Conservation (phyloP, 2,113 vertebrate species). For the Zosterops lateralis region DNA sequence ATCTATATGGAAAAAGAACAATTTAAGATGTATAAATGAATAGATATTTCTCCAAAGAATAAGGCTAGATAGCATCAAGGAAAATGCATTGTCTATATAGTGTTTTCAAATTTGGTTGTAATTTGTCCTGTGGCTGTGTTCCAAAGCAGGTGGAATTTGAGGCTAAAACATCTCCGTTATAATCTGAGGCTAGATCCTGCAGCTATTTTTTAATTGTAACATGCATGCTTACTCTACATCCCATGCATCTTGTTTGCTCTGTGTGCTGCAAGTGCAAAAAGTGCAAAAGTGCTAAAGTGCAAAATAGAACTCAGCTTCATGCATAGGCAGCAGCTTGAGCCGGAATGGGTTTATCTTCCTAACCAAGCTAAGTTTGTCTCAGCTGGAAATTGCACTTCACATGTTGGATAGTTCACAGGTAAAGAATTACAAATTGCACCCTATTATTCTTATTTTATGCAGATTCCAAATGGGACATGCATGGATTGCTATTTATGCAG, state of each 20-base stretch:
- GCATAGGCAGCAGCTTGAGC: background rate
- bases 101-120: background rate
- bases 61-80: background rate
- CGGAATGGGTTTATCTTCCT: background rate
- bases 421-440: conserved; percentile 10
- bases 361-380: background rate
- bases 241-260: background rate
- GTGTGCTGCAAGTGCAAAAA: background rate
- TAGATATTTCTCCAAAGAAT: background rate
- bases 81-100: background rate
- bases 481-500: background rate
- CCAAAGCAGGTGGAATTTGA: background rate
- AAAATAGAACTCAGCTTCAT: background rate
- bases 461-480: conserved; percentile 6
- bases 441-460: conserved; percentile 20
- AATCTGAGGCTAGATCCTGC: background rate
- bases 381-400: background rate
- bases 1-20: background rate
- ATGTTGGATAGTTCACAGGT: background rate
- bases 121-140: background rate
- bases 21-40: background rate
- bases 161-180: background rate
- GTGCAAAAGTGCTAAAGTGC: background rate
- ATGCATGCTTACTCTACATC: background rate
- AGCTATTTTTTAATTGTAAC: background rate